These are phyloP conservation scores for Noctua janthe DNA, from an alignment of 2,888 invertebrate genomes.

Conservation along the genomic window DNA sequence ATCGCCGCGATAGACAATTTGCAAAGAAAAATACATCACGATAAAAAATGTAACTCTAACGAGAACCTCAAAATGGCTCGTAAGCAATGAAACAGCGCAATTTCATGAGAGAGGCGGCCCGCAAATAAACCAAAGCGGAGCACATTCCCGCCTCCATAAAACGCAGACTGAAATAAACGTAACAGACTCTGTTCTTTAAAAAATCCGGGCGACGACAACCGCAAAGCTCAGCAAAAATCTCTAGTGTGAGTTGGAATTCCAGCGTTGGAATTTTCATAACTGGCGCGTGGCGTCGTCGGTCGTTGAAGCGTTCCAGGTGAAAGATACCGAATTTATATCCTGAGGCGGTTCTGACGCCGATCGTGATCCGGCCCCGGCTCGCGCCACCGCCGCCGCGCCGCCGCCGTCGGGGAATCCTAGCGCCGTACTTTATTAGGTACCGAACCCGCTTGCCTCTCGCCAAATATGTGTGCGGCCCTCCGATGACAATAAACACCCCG, in stretches of 20 bases:
- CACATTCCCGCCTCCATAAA: conserved; percentile 89
- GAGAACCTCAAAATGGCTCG: conserved; percentile 87
- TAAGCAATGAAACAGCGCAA: conserved; percentile 89
- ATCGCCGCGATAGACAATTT: conserved; percentile 79
- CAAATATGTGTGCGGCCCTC: conserved; percentile 79
- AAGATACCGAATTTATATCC: conserved; percentile 85
- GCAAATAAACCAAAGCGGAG: conserved; percentile 88
- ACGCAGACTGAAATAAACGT: conserved; percentile 88
- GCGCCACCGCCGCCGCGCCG: conserved; percentile 60
- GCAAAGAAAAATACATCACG: conserved; percentile 82
- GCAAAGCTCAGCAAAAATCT: conserved; percentile 88
- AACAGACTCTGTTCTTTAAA: conserved; percentile 87
- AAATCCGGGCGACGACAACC: conserved; percentile 86
- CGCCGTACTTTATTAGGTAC: conserved; percentile 80
- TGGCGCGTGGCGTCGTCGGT: conserved; percentile 78
- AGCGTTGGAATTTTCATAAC: conserved; percentile 89
- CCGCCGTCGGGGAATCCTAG: conserved; percentile 73
- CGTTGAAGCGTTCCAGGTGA: conserved; percentile 83
- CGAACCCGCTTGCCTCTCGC: conserved; percentile 71
- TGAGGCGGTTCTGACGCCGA: conserved; percentile 76
- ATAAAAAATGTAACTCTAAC: conserved; percentile 86
- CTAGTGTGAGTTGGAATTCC: conserved; percentile 87
- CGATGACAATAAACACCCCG: conserved; percentile 81
- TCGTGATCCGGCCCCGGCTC: conserved; percentile 74
- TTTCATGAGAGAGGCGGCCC: conserved; percentile 88